phyloP scores from a whole-genome alignment of 2,888 invertebrate species.

The Drosophila parthenogenetica region DNA sequence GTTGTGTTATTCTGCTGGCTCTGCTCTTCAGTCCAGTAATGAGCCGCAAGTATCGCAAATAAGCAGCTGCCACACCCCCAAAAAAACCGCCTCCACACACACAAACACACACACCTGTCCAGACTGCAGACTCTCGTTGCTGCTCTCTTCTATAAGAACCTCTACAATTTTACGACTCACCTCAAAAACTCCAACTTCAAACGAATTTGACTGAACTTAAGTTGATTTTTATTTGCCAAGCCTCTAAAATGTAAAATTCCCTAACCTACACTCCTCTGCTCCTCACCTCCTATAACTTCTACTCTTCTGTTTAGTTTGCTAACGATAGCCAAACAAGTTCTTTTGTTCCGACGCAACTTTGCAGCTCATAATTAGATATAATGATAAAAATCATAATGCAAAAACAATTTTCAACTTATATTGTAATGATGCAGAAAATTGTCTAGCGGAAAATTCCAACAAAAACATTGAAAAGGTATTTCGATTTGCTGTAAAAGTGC shows the following conservation, averaged over 20 bases:
- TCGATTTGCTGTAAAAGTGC: constrained; percentile 3
- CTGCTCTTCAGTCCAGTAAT: constrained; percentile 53
- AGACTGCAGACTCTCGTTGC: constrained; percentile 12
- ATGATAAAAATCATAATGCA: constrained; percentile 76
- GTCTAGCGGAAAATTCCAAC: constrained; percentile 49
- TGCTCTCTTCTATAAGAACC: constrained; percentile 9
- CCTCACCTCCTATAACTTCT: neutral
- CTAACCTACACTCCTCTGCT: neutral
- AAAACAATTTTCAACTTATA: constrained; percentile 66
- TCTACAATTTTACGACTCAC: constrained; percentile 2
- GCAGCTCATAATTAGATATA: constrained; percentile 73
- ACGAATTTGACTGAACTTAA: constrained; percentile 43
- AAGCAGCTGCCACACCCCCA: constrained; percentile 65
- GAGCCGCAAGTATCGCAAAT: constrained; percentile 68
- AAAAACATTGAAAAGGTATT: constrained; percentile 2
- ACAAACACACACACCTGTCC: constrained; percentile 41
- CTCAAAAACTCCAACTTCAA: constrained; percentile 33
- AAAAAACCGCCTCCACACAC: constrained; percentile 45
- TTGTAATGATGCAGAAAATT: constrained; percentile 68
- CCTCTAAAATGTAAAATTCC: constrained; percentile 47
- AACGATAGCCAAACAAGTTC: constrained; percentile 34
- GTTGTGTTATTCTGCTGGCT: constrained; percentile 12
- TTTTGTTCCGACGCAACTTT: constrained; percentile 34
- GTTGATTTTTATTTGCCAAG: constrained; percentile 62
- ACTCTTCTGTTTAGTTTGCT: neutral